Percentiles rank a stretch among this genome's conserved stretches.
These are phyloP conservation scores for Drosophila dives DNA, from an alignment of 2,888 invertebrate species.

Conservation along the genomic window DNA sequence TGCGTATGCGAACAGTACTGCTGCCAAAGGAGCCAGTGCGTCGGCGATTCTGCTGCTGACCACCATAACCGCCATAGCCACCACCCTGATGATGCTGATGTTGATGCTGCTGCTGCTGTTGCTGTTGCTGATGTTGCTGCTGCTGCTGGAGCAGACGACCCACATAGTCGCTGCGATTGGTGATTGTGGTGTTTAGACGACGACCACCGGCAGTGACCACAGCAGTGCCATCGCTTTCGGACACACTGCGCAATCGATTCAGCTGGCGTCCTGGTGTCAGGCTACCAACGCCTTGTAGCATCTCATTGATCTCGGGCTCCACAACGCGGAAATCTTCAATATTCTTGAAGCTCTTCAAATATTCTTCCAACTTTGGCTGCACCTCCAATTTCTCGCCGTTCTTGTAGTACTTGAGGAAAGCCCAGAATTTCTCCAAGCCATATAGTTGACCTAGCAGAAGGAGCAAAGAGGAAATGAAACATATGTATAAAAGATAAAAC, in stretches of 20 bases:
- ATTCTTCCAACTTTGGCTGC: constrained; percentile 89
- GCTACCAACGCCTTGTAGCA: constrained; percentile 86
- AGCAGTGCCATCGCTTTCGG: constrained; percentile 87
- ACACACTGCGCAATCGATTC: constrained; percentile 88
- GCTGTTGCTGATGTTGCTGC: constrained; percentile 70
- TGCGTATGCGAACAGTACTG: constrained; percentile 83
- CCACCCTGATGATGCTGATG: constrained; percentile 66
- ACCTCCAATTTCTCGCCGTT: constrained; percentile 91
- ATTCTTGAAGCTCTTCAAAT: constrained; percentile 92
- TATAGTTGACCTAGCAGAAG: constrained; percentile 93
- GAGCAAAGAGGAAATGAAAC: neutral
- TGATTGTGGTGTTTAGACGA: constrained; percentile 83
- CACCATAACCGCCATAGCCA: constrained; percentile 51
- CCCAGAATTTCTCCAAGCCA: constrained; percentile 99
- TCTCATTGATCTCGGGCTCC: constrained; percentile 88
- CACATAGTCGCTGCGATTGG: constrained; percentile 85
- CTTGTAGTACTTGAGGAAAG: constrained; percentile 98
- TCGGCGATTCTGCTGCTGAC: constrained; percentile 76
- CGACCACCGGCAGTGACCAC: constrained; percentile 75
- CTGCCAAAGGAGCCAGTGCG: constrained; percentile 84
- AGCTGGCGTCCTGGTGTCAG: constrained; percentile 85
- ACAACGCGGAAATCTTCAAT: constrained; percentile 95
- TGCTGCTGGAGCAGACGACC: constrained; percentile 81
- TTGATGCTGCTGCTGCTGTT: constrained; percentile 69
- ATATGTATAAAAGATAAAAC: neutral